Percentiles rank a stretch among this genome's conserved stretches.
phyloP scores from a whole-genome alignment of 2,113 vertebrate genomes.

The Phyllostomus discolor region DNA sequence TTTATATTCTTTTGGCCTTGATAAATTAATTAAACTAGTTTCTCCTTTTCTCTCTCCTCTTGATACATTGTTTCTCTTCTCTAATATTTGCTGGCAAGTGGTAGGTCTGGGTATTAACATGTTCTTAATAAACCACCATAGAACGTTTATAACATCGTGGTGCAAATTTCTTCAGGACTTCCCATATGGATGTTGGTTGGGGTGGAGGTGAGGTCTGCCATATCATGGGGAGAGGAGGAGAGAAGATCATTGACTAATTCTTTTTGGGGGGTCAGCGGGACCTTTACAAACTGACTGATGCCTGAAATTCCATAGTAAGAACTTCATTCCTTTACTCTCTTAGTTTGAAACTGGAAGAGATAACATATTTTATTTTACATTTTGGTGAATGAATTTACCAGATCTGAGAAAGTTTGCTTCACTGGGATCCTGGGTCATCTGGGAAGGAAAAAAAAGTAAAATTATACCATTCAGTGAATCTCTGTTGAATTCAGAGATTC shows the following conservation, averaged over 20 bases:
- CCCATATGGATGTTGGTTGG: neutral
- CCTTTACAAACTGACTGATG: neutral
- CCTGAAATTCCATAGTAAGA: neutral
- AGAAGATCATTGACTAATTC: neutral
- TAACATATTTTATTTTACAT: neutral
- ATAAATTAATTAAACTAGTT: constrained; percentile 76
- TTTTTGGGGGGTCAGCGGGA: too few relatives aligned
- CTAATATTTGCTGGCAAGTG: neutral
- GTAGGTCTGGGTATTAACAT: neutral
- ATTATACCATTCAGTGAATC: neutral
- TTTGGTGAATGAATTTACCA: neutral
- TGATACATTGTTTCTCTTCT: constrained; percentile 26
- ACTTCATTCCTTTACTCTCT: neutral
- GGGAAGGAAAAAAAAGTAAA: neutral
- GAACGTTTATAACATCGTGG: neutral
- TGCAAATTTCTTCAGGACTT: neutral
- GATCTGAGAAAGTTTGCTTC: neutral
- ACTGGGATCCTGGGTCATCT: neutral
- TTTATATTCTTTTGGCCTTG: constrained; percentile 76
- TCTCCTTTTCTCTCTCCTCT: neutral
- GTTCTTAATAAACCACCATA: neutral
- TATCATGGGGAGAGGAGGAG: neutral
- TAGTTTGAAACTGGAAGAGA: neutral
- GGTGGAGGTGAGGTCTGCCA: neutral
- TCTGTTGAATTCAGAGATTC: neutral